A percentile compares a stretch with the other conserved stretches of the same genome.
These are phyloP conservation scores for Eonycteris spelaea DNA, from an alignment of 2,113 vertebrate genomes.

Conservation along the genomic window DNA sequence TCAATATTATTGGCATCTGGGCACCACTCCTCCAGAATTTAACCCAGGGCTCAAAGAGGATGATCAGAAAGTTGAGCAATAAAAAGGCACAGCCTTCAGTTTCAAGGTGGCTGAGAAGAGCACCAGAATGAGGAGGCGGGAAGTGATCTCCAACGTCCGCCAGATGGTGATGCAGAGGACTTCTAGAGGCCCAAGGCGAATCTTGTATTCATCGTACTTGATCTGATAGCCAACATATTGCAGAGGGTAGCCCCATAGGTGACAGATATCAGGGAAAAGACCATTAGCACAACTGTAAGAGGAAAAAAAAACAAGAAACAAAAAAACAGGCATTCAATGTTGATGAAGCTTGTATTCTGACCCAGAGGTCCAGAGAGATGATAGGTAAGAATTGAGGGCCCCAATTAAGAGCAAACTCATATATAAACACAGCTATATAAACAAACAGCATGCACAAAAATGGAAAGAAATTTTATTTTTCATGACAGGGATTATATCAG, in stretches of 20 bases:
- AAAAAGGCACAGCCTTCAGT: conserved; percentile 88
- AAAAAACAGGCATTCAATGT: not conserved
- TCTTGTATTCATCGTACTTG: conserved; percentile 96
- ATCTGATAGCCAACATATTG: conserved; percentile 96
- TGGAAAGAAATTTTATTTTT: conserved; percentile 5
- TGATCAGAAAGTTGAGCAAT: conserved; percentile 88
- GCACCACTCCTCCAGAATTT: conserved; percentile 91
- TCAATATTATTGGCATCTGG: conserved; percentile 88
- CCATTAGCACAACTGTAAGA: conserved; percentile 89
- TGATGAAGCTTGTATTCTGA: not conserved
- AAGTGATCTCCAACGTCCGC: conserved; percentile 94
- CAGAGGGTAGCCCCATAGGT: conserved; percentile 94
- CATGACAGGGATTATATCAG: not conserved
- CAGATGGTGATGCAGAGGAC: conserved; percentile 94
- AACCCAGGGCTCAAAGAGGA: conserved; percentile 95
- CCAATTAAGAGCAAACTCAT: not conserved
- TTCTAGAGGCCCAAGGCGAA: conserved; percentile 85
- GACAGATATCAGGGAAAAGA: conserved; percentile 92
- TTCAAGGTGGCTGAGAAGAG: conserved; percentile 94
- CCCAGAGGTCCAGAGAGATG: conserved; percentile 9
- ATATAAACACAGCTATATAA: not conserved
- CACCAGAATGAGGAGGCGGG: conserved; percentile 90
- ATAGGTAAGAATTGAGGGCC: not conserved
- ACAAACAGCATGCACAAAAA: conserved; percentile 1
- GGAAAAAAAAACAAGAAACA: conserved; percentile 26